These are phyloP conservation scores for Chorisops tibialis DNA, from an alignment of 2,888 invertebrate genomes.

Conservation along the genomic window DNA sequence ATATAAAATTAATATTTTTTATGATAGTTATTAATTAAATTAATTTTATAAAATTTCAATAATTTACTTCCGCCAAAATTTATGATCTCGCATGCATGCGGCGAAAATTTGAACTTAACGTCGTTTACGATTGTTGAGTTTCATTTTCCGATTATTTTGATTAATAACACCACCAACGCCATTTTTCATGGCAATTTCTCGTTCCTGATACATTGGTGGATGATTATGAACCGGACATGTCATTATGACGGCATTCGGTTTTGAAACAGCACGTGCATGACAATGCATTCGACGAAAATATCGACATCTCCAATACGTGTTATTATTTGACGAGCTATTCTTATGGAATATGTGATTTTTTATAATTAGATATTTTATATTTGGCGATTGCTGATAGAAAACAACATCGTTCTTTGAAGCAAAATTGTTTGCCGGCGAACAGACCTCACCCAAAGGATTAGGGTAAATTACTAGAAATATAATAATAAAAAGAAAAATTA, in stretches of 20 bases:
- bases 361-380: conserved; percentile 17
- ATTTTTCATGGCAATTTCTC: conserved; percentile 14
- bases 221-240: conserved; percentile 33
- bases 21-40: no score
- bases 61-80: no score
- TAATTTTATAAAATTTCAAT: no score
- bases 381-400: conserved; percentile 21
- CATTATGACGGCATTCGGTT: conserved; percentile 25
- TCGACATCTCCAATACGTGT: conserved; percentile 33
- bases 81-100: no score
- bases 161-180: neutral
- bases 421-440: no score
- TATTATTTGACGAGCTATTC: conserved; percentile 27
- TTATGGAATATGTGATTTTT: conserved; percentile 31
- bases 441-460: neutral
- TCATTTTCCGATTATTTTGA: neutral
- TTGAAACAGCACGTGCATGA: conserved; percentile 31
- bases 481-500: neutral
- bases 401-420: conserved; percentile 1
- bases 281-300: conserved; percentile 33
- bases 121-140: neutral
- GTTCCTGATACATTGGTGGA: conserved; percentile 28
- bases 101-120: no score
- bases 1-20: no score
- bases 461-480: conserved; percentile 15